phyloP scores from a whole-genome alignment of 2,888 invertebrate species.

The Acleris laterana region DNA sequence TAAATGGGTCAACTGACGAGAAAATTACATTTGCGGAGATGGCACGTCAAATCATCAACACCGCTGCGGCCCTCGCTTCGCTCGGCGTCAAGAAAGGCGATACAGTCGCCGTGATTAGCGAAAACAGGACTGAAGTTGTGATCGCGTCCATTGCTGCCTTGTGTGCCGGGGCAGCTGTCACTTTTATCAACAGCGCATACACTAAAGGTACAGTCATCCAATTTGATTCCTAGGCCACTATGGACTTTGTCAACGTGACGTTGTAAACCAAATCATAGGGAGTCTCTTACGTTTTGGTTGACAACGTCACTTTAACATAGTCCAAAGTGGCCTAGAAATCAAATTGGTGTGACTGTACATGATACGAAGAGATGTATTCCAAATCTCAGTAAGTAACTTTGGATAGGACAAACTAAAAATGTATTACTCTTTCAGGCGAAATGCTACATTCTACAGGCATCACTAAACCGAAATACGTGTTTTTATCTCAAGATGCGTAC shows the following conservation, averaged over 20 bases:
- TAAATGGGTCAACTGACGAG: constrained; percentile 54
- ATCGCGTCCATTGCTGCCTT: constrained; percentile 51
- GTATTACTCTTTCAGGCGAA: constrained; percentile 55
- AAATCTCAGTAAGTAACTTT: too few relatives aligned
- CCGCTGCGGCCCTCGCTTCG: constrained; percentile 48
- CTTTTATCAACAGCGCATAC: constrained; percentile 57
- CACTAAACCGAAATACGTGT: constrained; percentile 64
- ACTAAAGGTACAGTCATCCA: constrained; percentile 61
- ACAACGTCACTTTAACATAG: too few relatives aligned
- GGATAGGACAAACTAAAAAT: too few relatives aligned
- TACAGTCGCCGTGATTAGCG: constrained; percentile 58
- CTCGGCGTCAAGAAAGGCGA: constrained; percentile 53
- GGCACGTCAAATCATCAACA: constrained; percentile 54
- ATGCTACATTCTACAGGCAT: constrained; percentile 59
- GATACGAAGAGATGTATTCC: neutral
- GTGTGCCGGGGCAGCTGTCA: constrained; percentile 53
- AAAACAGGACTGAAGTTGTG: constrained; percentile 58
- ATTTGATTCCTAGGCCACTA: too few relatives aligned
- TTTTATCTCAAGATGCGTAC: constrained; percentile 57
- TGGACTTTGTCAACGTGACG: too few relatives aligned
- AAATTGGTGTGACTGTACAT: too few relatives aligned
- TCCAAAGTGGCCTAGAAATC: too few relatives aligned
- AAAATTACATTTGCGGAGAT: constrained; percentile 52
- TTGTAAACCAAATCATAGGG: too few relatives aligned
- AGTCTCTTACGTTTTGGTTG: too few relatives aligned